A percentile compares a stretch with the other conserved stretches of the same genome.
phyloP scores from a whole-genome alignment of 2,888 invertebrate genomes.

The Apotomis turbidana region DNA sequence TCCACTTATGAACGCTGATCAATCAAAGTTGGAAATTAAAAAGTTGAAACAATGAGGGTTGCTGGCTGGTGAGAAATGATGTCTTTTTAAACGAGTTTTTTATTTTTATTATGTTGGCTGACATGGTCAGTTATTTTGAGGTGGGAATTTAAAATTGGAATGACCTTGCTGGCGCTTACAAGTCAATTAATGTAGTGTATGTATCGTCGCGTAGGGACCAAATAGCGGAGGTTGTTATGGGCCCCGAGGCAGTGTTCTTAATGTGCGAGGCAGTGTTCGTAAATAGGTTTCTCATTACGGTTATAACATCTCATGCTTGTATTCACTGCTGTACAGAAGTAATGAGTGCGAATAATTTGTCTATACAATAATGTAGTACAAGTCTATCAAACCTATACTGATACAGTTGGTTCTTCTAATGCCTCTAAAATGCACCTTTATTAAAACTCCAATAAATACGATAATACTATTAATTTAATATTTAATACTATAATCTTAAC shows the following conservation, averaged over 20 bases:
- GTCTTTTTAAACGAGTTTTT: slow-evolving; percentile 39
- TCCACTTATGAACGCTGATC: slow-evolving; percentile 66
- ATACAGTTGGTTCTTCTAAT: too few species aligned
- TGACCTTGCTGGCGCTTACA: slow-evolving; percentile 32
- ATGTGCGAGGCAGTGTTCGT: background rate
- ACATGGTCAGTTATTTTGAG: slow-evolving; percentile 35
- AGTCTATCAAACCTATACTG: too few species aligned
- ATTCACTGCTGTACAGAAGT: too few species aligned
- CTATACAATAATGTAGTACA: too few species aligned
- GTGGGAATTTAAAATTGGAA: slow-evolving; percentile 34
- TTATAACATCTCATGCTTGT: too few species aligned
- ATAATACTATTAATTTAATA: too few species aligned
- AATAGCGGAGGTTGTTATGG: background rate
- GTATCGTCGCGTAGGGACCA: background rate
- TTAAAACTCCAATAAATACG: too few species aligned
- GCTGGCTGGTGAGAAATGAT: slow-evolving; percentile 44
- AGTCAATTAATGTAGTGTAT: slow-evolving; percentile 14
- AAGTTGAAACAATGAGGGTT: slow-evolving; percentile 67
- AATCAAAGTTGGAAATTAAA: slow-evolving; percentile 72
- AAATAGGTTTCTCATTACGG: background rate
- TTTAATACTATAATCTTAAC: too few species aligned
- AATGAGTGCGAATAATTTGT: too few species aligned
- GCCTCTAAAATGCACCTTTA: too few species aligned
- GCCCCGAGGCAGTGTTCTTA: background rate
- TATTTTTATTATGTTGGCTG: slow-evolving; percentile 29